phyloP scores from a whole-genome alignment of 2,113 vertebrate species.

The Bucco capensis region DNA sequence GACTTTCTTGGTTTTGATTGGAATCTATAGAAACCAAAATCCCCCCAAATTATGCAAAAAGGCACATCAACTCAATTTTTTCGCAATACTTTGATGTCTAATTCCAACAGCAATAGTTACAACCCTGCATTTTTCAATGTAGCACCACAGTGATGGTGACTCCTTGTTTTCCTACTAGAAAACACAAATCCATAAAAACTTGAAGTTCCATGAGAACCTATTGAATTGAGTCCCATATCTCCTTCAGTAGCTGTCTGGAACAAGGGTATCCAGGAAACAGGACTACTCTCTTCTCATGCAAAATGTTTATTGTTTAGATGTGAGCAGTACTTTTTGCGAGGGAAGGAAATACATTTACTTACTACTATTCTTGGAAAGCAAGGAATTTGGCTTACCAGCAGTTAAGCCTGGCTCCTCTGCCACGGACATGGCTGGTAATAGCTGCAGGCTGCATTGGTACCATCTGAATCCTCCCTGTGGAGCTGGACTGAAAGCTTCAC shows the following conservation, averaged over 20 bases:
- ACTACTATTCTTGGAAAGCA: neutral
- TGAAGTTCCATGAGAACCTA: neutral
- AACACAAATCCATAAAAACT: neutral
- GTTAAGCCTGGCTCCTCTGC: neutral
- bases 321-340: neutral
- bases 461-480: neutral
- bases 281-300: neutral
- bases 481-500: neutral
- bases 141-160: neutral
- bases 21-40: neutral
- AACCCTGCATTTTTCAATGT: neutral
- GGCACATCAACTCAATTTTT: neutral
- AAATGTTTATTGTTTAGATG: neutral
- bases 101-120: neutral
- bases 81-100: neutral
- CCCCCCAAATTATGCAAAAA: neutral
- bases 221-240: neutral
- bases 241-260: neutral
- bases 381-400: neutral
- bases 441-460: neutral
- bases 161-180: neutral
- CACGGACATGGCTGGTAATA: fast-evolving
- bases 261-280: neutral
- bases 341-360: neutral
- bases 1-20: neutral